phyloP scores from a whole-genome alignment of 1,140 invertebrate genomes.

The Hydropsyche tenuis region DNA sequence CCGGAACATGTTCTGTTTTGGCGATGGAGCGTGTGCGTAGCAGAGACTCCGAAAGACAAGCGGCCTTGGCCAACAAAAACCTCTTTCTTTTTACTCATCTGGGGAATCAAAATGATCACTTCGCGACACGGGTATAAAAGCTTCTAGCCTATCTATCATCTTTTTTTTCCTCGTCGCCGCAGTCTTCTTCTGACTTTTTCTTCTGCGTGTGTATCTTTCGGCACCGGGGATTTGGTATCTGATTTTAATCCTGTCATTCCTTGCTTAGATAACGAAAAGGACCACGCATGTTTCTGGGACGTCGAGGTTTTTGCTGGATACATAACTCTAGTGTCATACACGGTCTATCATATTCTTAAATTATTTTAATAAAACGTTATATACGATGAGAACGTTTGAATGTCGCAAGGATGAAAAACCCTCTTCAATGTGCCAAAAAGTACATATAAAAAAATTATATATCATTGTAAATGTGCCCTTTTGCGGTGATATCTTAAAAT shows the following conservation, averaged over 20 bases:
- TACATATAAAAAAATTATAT: slow-evolving; percentile 1
- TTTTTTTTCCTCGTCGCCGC: neutral
- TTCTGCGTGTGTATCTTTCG: neutral
- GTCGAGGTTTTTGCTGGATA: neutral
- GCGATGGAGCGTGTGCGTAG: neutral
- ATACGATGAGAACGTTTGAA: too few relatives aligned
- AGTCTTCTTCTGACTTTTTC: neutral
- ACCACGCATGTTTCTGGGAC: neutral
- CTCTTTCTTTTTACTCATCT: slow-evolving; percentile 21
- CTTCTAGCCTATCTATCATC: slow-evolving; percentile 16
- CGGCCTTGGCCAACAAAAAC: slow-evolving; percentile 7
- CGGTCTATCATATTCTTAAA: too few relatives aligned
- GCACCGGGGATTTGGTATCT: slow-evolving; percentile 21
- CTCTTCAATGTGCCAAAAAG: neutral
- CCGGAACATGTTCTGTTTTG: neutral
- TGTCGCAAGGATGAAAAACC: neutral
- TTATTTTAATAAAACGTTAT: too few relatives aligned
- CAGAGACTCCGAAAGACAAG: neutral
- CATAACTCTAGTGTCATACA: too few relatives aligned
- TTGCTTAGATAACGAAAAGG: slow-evolving; percentile 10
- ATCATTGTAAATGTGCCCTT: neutral
- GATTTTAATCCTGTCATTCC: slow-evolving; percentile 23
- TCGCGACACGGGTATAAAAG: slow-evolving; percentile 20
- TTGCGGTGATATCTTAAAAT: slow-evolving; percentile 16
- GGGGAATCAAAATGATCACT: slow-evolving; percentile 25